Conservation (phyloP, 2,113 vertebrate species). For the Psilopsiagon aymara region DNA sequence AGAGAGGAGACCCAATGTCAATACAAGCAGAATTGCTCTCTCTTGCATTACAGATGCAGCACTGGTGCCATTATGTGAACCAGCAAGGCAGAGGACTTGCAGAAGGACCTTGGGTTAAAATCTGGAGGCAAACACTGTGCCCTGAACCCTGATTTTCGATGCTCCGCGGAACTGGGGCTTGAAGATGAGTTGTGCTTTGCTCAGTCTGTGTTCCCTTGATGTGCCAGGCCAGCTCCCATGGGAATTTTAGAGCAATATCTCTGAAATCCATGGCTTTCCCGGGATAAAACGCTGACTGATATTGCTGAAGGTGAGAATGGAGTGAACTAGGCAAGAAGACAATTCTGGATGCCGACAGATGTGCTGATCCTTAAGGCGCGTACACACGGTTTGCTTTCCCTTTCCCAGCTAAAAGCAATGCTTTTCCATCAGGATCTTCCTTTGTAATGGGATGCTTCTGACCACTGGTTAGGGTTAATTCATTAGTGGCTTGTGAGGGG, state of each 20-base stretch:
- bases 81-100: neutral
- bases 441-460: neutral
- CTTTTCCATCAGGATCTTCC: neutral
- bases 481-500: neutral
- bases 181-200: neutral
- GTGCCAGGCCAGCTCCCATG: neutral
- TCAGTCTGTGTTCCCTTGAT: neutral
- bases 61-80: fast-evolving
- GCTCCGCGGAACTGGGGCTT: neutral
- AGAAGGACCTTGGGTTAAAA: neutral
- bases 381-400: neutral
- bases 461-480: neutral
- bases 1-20: neutral
- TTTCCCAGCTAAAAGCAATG: neutral
- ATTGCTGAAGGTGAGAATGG: neutral
- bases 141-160: neutral
- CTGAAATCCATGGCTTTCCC: neutral
- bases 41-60: neutral
- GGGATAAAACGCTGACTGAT: neutral
- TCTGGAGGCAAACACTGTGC: neutral
- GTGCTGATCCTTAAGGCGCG: neutral
- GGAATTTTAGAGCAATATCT: neutral
- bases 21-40: neutral
- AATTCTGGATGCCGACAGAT: neutral
- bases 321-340: neutral